Evolutionary conservation across 2,797 vertebrate species (phyloP).

Genomic region (Saxicola maurus): DNA sequence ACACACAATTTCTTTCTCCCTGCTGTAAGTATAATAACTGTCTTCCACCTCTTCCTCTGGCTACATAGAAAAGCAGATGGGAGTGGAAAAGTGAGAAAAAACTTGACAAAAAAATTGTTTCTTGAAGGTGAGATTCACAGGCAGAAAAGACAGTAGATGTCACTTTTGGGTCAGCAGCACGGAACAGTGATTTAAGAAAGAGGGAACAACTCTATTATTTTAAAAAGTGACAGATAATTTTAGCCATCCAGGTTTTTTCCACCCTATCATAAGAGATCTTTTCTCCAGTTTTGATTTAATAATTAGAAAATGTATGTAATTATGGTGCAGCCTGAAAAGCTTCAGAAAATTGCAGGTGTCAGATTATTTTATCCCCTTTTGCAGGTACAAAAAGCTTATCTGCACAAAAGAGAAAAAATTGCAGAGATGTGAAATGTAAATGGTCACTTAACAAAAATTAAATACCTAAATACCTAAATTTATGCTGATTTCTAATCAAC

Average conservation of each 20-base stretch:
- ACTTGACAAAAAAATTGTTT: conserved; percentile 10
- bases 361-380: neutral
- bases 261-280: neutral
- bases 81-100: conserved; percentile 45
- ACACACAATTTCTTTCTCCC: neutral
- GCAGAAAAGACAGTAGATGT: conserved; percentile 6
- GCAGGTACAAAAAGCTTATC: neutral
- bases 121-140: neutral
- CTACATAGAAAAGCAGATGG: neutral
- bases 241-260: neutral
- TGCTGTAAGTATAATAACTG: neutral
- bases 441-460: conserved; percentile 9
- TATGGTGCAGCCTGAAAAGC: neutral
- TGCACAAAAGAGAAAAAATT: neutral
- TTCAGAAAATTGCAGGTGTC: neutral
- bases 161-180: neutral
- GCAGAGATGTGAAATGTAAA: neutral
- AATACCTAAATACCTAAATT: conserved; percentile 11
- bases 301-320: conserved; percentile 5
- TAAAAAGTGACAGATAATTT: neutral
- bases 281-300: neutral
- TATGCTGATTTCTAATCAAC: conserved; percentile 23
- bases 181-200: neutral
- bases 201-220: conserved; percentile 10
- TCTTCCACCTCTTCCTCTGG: neutral